Evolutionary conservation across 2,888 invertebrate species (phyloP).

Genomic region (Imbricaverruca yamaguchii): DNA sequence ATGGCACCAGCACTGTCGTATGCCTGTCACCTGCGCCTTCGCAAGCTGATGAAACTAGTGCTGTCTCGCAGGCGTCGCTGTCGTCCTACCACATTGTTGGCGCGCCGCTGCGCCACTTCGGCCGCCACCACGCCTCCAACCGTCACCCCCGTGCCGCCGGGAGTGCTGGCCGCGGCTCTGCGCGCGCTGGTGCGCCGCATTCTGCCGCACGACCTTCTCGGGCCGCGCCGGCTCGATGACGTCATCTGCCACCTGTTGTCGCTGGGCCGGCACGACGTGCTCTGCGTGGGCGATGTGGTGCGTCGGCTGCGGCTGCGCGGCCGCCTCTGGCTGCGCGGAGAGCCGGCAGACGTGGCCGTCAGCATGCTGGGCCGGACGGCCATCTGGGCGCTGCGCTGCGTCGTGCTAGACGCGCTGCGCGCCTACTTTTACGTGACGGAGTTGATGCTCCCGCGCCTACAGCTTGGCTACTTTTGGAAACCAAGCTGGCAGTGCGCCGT

Average conservation of each 20-base stretch:
- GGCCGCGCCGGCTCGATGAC: neutral
- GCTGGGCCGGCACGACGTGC: constrained; percentile 9
- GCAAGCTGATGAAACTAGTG: neutral
- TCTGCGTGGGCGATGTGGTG: neutral
- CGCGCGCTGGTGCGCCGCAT: neutral
- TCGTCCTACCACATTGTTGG: neutral
- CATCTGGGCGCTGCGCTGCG: neutral
- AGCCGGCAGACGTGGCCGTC: neutral
- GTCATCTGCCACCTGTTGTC: neutral
- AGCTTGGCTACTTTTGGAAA: neutral
- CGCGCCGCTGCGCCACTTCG: neutral
- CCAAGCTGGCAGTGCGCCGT: neutral
- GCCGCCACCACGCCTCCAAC: neutral
- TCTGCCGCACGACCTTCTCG: neutral
- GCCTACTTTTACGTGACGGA: neutral
- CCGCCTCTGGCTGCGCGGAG: neutral
- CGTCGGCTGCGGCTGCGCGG: neutral
- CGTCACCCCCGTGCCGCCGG: neutral
- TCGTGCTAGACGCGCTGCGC: neutral
- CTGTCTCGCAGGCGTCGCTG: neutral
- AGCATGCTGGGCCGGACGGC: neutral
- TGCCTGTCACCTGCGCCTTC: neutral
- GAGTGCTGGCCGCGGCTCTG: neutral
- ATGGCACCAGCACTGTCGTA: neutral
- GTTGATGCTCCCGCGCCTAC: neutral